phyloP scores from a whole-genome alignment of 2,113 vertebrate species.

The Entomyzon cyanotis region DNA sequence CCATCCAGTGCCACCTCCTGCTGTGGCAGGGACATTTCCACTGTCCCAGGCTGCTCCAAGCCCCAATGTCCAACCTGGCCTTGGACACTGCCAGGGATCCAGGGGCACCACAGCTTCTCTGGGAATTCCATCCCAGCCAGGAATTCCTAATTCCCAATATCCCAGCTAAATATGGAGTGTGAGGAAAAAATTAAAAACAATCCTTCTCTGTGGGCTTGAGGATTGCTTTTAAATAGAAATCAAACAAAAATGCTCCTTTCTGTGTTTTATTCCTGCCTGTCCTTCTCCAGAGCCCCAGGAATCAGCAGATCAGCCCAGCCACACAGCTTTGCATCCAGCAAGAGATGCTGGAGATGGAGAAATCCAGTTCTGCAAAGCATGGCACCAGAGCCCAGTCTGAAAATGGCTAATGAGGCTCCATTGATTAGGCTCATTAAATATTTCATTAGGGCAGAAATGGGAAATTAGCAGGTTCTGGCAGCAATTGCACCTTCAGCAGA shows the following conservation, averaged over 20 bases:
- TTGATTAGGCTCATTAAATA: slow-evolving; percentile 39
- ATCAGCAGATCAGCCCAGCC: background rate
- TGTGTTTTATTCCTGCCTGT: background rate
- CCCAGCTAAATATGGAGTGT: no score
- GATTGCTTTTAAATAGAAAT: background rate
- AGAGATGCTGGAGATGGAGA: background rate
- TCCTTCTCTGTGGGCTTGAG: background rate
- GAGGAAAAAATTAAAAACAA: background rate
- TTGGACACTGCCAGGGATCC: background rate
- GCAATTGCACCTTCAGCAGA: background rate
- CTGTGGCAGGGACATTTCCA: background rate
- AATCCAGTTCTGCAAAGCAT: background rate
- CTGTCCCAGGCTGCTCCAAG: background rate
- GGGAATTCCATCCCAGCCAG: background rate
- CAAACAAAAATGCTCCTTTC: background rate
- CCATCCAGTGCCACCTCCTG: background rate
- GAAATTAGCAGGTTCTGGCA: background rate
- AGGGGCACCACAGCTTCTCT: background rate
- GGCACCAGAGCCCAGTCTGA: background rate
- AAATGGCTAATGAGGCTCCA: background rate
- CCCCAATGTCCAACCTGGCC: background rate
- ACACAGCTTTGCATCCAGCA: no score
- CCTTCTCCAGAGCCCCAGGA: background rate
- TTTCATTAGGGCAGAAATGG: slow-evolving; percentile 1
- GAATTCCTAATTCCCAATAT: no score